Conservation (phyloP, 64 coral and sea anemone species). For the Astreopora myriophthalma region DNA sequence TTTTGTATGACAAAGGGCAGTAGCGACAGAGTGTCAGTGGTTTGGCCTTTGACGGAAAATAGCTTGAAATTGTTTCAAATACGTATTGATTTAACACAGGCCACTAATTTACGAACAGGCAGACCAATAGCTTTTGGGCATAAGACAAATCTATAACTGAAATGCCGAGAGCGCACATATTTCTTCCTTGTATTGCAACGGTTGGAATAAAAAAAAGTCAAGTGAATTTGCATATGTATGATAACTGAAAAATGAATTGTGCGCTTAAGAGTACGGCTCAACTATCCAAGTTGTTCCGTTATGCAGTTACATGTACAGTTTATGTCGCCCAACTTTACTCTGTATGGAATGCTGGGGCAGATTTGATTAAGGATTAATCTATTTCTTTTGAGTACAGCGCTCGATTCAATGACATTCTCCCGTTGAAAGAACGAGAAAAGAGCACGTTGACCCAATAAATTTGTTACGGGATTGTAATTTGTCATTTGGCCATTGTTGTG, state of each 20-base stretch:
- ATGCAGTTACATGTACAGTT: not conserved
- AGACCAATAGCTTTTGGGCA: not conserved
- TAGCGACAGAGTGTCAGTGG: slow-evolving; percentile 19
- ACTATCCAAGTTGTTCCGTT: not conserved
- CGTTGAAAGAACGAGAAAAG: not conserved
- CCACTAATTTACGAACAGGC: not conserved
- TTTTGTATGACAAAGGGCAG: not conserved
- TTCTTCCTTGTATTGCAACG: not conserved
- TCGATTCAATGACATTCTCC: not conserved
- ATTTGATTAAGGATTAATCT: slow-evolving; percentile 29
- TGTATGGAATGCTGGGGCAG: slow-evolving; percentile 6
- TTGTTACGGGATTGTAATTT: not conserved
- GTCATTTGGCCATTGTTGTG: too few relatives aligned
- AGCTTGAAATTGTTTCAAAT: not conserved
- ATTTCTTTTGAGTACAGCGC: not conserved
- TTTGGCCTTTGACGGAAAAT: not conserved
- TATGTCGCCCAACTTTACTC: not conserved
- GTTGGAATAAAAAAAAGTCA: not conserved
- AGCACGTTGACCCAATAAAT: not conserved
- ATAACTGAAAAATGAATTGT: not conserved
- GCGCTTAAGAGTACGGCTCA: not conserved
- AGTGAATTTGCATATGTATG: not conserved
- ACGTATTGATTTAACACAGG: not conserved
- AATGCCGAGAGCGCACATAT: not conserved
- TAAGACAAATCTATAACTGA: not conserved